phyloP scores from a whole-genome alignment of 2,113 vertebrate species.

The Amazona vittata region DNA sequence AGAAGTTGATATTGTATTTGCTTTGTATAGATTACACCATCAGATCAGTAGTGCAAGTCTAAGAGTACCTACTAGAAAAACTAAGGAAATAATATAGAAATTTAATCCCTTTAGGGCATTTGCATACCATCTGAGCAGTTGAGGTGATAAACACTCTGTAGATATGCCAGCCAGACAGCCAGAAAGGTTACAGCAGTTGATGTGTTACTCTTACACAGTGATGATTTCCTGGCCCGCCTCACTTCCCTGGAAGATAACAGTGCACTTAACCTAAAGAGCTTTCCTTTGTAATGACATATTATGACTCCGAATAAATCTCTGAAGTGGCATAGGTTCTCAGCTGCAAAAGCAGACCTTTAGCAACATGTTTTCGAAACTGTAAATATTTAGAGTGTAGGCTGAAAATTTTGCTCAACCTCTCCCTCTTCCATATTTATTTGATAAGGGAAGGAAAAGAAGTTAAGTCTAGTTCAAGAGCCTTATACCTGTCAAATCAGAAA shows the following conservation, averaged over 20 bases:
- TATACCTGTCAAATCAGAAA: background rate
- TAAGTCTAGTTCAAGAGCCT: background rate
- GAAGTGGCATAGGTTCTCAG: fast-evolving
- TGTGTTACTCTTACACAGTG: background rate
- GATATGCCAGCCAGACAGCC: background rate
- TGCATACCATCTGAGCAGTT: background rate
- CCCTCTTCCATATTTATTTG: background rate
- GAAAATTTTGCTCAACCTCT: background rate
- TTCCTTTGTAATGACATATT: background rate
- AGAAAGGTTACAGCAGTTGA: background rate
- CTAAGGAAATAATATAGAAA: background rate
- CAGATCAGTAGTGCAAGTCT: background rate
- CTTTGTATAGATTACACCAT: background rate
- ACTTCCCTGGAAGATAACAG: background rate
- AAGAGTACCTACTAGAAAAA: background rate
- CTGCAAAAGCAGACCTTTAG: background rate
- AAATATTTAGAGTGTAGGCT: fast-evolving
- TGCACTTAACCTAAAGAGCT: background rate
- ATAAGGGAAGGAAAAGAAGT: background rate
- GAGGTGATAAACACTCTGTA: background rate
- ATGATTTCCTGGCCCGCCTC: background rate
- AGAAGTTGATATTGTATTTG: background rate
- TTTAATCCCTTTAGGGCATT: background rate
- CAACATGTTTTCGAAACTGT: background rate
- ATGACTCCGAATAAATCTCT: background rate